Evolutionary conservation across 1,140 invertebrate species (phyloP), one percentile per base, ranked within the genome.

Genomic region (Camponotus floridanus): DNA sequence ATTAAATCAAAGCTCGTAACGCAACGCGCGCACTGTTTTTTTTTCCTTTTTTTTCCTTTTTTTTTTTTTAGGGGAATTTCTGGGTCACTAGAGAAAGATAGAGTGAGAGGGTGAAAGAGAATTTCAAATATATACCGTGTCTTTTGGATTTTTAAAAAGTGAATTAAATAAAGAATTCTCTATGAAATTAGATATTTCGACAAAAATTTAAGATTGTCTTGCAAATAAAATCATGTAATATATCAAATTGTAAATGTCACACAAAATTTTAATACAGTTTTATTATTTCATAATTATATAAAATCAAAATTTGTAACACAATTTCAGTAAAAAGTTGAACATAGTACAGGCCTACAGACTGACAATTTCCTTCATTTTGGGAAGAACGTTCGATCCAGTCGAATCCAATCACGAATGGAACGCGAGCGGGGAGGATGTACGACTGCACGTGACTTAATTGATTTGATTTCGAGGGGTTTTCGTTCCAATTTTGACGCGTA

Each of bases 401-500:
- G 57, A 85, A 84, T 81, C 76, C 80, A 89, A 88, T 76, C 71
- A 86, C 65, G 59, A 78, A n/a, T 59, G 83, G 70, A 73, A 68
- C 81, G 79, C 67, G 42, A 64, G 51, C 51, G 48, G 33, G 88
- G 67, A 85, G 59, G 65, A 64, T n/a, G 59, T 62, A 74, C 76
- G 85, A 42, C 85, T 64, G 87, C 92, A 91, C 90, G 90, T 90
- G 91, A 89, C 91, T 92, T 92, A 92, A 93, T 93, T 93, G 91
- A 92, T 93, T 93, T 86, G 88, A 93, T 93, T 93, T 92, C 92
- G 87, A 89, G 88, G 92, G 92, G 87, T 92, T 92, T 92, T 93
- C 91, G 91, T 93, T 88, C 92, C 86, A 90, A 86, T 89, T 88
- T 87, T 80, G 64, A 59, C 55, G 61, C 61, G 90, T 62, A 86